These are phyloP conservation scores for Contarinia nasturtii DNA, from an alignment of 1,140 invertebrate species.

Conservation along the genomic window DNA sequence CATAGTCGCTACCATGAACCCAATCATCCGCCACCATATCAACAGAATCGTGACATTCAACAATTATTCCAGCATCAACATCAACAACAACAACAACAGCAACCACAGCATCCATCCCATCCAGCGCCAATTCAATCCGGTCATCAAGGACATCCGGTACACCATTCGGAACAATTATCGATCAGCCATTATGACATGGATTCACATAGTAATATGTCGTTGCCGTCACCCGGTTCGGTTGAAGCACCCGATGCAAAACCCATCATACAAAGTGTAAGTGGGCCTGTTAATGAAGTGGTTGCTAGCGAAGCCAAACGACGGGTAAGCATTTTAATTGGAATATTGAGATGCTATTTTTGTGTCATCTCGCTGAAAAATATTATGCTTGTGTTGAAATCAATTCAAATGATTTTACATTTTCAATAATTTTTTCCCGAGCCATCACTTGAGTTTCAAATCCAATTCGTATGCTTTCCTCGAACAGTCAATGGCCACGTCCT, in stretches of 20 bases:
- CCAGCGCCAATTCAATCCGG: conserved; percentile 3
- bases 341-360: too few relatives aligned
- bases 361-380: too few relatives aligned
- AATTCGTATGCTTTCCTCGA: too few relatives aligned
- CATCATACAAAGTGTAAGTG: conserved; percentile 24
- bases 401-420: too few relatives aligned
- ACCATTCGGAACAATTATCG: background rate
- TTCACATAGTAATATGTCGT: conserved; percentile 50
- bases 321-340: conserved; percentile 39
- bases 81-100: conserved; percentile 41
- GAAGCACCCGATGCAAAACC: conserved; percentile 25
- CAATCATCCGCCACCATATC: conserved; percentile 16
- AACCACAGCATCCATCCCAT: conserved; percentile 25
- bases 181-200: conserved; percentile 37
- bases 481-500: too few relatives aligned
- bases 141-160: background rate
- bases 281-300: conserved; percentile 9
- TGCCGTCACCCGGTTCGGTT: conserved; percentile 40
- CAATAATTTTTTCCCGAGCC: too few relatives aligned
- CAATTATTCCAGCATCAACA: conserved; percentile 48
- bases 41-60: conserved; percentile 17
- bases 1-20: conserved; percentile 25
- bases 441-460: too few relatives aligned
- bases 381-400: too few relatives aligned
- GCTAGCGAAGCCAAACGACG: conserved; percentile 28